Conservation (phyloP, 1,140 invertebrate genomes). For the Calephelis virginiensis region DNA sequence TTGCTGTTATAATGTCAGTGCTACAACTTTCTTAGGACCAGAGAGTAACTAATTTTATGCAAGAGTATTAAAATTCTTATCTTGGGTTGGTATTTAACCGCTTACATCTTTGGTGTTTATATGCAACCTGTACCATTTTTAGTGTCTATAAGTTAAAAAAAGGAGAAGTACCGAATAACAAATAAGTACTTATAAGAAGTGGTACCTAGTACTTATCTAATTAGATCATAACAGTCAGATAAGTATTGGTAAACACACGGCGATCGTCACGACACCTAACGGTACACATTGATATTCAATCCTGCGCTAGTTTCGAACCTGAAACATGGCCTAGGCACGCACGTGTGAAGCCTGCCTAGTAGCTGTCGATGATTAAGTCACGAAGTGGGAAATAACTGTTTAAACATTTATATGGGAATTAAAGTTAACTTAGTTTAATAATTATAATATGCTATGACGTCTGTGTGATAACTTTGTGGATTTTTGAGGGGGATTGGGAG, state of each 20-base stretch:
- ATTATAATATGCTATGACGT: not conserved
- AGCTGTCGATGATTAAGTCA: slow-evolving; percentile 36
- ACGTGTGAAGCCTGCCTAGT: slow-evolving; percentile 35
- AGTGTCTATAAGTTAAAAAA: no score
- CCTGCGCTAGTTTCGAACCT: slow-evolving; percentile 30
- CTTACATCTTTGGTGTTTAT: no score
- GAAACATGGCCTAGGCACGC: slow-evolving; percentile 34
- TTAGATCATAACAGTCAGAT: not conserved
- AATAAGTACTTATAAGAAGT: no score
- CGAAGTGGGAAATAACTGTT: slow-evolving; percentile 38
- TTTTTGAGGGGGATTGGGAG: no score
- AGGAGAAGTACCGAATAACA: no score
- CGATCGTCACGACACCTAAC: slow-evolving; percentile 39
- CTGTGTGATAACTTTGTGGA: no score
- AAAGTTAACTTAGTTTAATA: not conserved
- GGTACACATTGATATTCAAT: slow-evolving; percentile 41
- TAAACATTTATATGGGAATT: slow-evolving; percentile 10
- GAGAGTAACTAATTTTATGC: no score
- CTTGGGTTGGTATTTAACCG: no score
- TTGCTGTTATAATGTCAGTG: no score
- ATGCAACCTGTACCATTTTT: no score
- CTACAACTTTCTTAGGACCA: no score
- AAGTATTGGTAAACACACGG: slow-evolving; percentile 18
- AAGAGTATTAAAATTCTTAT: no score
- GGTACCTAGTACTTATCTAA: not conserved